Evolutionary conservation across 2,797 vertebrate species (phyloP).

Genomic region (Lycodopsis pacificus): DNA sequence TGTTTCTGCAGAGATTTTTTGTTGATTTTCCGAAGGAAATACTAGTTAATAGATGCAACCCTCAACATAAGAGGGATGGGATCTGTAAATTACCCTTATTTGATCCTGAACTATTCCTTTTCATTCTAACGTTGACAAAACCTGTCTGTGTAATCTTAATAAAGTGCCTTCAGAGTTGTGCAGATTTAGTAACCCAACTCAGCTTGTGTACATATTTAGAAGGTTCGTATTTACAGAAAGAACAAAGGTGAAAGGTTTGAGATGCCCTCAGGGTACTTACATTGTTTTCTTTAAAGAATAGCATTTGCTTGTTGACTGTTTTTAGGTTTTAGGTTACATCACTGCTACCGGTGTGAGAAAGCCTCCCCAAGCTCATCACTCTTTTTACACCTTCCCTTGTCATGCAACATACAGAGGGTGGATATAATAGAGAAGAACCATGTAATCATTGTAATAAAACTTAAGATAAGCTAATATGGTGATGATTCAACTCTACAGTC

Average conservation of each 20-base stretch:
- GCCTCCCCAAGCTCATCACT: slow-evolving; percentile 17
- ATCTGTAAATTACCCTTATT: slow-evolving; percentile 36
- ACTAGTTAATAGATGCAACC: slow-evolving; percentile 18
- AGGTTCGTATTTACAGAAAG: slow-evolving; percentile 76
- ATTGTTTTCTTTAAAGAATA: slow-evolving; percentile 41
- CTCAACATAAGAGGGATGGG: slow-evolving; percentile 32
- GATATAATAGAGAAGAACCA: slow-evolving; percentile 34
- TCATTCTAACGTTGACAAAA: slow-evolving; percentile 54
- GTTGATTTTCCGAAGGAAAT: slow-evolving; percentile 32
- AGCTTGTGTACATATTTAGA: slow-evolving; percentile 74
- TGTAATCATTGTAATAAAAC: slow-evolving; percentile 21
- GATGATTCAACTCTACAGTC: slow-evolving; percentile 1
- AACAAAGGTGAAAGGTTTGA: slow-evolving; percentile 59
- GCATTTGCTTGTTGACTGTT: slow-evolving; percentile 48
- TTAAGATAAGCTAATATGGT: slow-evolving; percentile 8
- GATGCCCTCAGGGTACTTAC: slow-evolving; percentile 44
- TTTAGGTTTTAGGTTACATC: slow-evolving; percentile 48
- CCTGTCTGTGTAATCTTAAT: slow-evolving; percentile 74
- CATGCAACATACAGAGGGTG: slow-evolving; percentile 19
- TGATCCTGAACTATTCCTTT: slow-evolving; percentile 57
- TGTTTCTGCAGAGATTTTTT: slow-evolving; percentile 34
- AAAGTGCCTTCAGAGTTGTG: slow-evolving; percentile 88
- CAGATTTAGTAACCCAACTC: slow-evolving; percentile 82
- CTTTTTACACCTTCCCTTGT: slow-evolving; percentile 11
- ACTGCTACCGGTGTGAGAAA: slow-evolving; percentile 45